Base-by-base conservation (phyloP, 2,797 vertebrate species). In the Anguilla obscura region DNA sequence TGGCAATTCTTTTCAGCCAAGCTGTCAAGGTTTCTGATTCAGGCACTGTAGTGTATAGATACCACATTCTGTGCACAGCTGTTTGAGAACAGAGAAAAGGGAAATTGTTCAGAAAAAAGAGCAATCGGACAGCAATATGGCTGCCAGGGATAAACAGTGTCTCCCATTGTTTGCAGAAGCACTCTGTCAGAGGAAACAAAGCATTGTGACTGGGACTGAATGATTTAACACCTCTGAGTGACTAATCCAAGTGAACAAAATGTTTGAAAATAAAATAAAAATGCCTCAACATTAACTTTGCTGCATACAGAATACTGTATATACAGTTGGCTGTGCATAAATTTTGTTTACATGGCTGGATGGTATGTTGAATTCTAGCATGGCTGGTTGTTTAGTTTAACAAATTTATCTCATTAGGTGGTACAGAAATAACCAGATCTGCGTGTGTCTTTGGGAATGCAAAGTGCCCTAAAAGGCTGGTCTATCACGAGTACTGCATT, bases 311-410 rank as follows among this genome's bases (percentile, higher is more conserved):
- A 45, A n/a, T 82, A 9, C 36, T 1, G 45, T n/a, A 50, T 48
- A 30, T 36, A 82, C 40, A 48, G 79, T 48, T 36, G 33, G 27
- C 3, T 14, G 79, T 83, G 27, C 9, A 1, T 48, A 0, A 21
- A 36, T 24, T 6, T 48, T 8, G 16, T 5, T 89, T 93, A 90
- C 91, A 91, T 88, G 89, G 85, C 63, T 90, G 8, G 18, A 83
- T 87, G 36, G 33, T 3, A 63, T 33, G 52, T 86, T 82, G 24
- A 90, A 36, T 21, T 63, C 36, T 18, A 74, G 21, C 52, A 48
- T 86, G 85, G 79, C 0, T 3, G 1, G 50, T 66, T 88, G 86
- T 24, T 69, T 16, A 74, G 21, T 30, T 36, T 76, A 45, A 85
- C 56, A 36, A n/a, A n/a, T 56, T 89, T 85, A 48, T 84, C 50